phyloP scores from a whole-genome alignment of 2,113 vertebrate species.

The Prochilodus magdalenae region DNA sequence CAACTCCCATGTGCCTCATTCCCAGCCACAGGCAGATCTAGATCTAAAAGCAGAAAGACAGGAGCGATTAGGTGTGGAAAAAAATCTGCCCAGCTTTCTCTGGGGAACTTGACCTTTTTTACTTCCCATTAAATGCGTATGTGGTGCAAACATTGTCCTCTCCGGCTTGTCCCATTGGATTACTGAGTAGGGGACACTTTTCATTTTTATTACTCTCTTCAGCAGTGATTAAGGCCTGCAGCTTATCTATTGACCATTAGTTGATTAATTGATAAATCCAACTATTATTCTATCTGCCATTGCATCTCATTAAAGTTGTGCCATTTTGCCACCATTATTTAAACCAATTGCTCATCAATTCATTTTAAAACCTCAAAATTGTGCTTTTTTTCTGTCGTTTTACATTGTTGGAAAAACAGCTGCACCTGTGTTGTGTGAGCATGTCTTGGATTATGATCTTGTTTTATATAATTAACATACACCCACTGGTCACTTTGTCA shows the following conservation, averaged over 20 bases:
- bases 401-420: no score
- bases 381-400: no score
- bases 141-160: slow-evolving; percentile 1
- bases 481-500: no score
- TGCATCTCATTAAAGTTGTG: no score
- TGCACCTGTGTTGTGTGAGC: no score
- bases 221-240: not conserved
- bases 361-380: no score
- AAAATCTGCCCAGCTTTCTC: not conserved
- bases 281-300: not conserved
- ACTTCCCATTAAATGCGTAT: slow-evolving; percentile 17
- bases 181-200: not conserved
- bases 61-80: slow-evolving; percentile 11
- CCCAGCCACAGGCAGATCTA: not conserved
- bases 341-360: no score
- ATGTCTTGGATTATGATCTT: no score
- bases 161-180: not conserved
- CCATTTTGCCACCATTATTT: no score
- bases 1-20: not conserved
- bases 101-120: slow-evolving; percentile 4
- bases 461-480: no score
- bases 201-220: not conserved
- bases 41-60: not conserved
- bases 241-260: not conserved
- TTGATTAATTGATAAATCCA: not conserved